Conservation (phyloP, 1,140 invertebrate genomes). For the Aphelenchoides avenae region DNA sequence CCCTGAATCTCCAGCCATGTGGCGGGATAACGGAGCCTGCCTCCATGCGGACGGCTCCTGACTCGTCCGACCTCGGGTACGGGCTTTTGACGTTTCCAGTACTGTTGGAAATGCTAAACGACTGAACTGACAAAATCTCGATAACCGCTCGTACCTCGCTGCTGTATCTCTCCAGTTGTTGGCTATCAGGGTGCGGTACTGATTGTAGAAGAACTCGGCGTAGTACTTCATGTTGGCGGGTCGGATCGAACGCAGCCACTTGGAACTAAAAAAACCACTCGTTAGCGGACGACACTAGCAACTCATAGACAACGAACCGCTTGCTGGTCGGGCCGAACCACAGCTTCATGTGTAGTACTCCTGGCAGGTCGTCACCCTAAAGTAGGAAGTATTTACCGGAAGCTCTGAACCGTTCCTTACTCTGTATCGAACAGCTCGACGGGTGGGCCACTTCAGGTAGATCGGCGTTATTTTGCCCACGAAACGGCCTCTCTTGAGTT, state of each 20-base stretch:
- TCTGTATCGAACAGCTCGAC: constrained; percentile 1
- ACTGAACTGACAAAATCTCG: too few species aligned
- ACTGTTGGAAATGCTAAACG: too few species aligned
- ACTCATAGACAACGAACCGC: constrained; percentile 19
- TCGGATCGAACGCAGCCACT: constrained; percentile 24
- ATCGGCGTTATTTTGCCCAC: constrained; percentile 37
- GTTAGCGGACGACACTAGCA: too few species aligned
- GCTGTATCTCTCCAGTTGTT: too few species aligned
- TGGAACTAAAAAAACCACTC: too few species aligned
- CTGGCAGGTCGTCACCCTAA: constrained; percentile 38
- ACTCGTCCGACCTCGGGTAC: constrained; percentile 37
- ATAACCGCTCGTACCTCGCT: too few species aligned
- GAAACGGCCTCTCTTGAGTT: constrained; percentile 16
- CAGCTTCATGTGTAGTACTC: constrained; percentile 33
- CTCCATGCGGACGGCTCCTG: constrained; percentile 21
- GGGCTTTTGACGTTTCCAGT: constrained; percentile 22
- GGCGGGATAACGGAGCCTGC: constrained; percentile 29
- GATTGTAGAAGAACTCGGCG: constrained; percentile 37
- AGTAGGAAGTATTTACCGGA: constrained; percentile 3
- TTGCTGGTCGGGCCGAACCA: constrained; percentile 30
- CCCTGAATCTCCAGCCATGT: constrained; percentile 34
- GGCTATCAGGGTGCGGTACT: too few species aligned
- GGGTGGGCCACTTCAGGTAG: constrained; percentile 33
- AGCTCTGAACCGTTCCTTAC: neutral
- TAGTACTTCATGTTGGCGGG: constrained; percentile 40